Evolutionary conservation across 2,888 invertebrate genomes (phyloP).

Genomic region (Eilema caniola): DNA sequence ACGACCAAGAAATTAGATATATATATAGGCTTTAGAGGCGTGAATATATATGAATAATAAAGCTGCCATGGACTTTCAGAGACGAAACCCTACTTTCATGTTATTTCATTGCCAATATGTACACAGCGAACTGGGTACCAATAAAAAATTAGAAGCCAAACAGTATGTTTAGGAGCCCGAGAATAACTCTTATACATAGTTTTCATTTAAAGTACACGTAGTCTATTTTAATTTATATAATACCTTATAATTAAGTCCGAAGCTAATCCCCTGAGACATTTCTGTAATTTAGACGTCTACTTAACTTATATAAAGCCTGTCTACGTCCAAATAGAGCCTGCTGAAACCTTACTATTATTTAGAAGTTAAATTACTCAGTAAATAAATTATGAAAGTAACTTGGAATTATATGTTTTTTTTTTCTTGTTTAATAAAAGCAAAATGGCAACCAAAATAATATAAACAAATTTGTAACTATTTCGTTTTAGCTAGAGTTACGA

Average conservation of each 20-base stretch:
- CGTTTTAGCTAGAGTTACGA: no score
- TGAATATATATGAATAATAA: no score
- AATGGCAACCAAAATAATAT: not conserved
- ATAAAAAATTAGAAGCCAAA: no score
- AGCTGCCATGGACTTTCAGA: no score
- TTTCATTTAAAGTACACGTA: constrained; percentile 36
- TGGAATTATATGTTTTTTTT: not conserved
- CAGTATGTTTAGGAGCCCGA: no score
- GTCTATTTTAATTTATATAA: constrained; percentile 60
- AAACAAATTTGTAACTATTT: no score
- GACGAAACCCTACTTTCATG: no score
- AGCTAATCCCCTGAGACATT: constrained; percentile 46
- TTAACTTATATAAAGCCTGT: constrained; percentile 29
- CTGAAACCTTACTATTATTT: constrained; percentile 27
- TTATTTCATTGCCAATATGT: no score
- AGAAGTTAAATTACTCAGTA: constrained; percentile 16
- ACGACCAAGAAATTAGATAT: no score
- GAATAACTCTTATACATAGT: not conserved
- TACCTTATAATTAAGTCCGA: constrained; percentile 62
- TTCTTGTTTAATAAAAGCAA: not conserved
- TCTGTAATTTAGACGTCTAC: constrained; percentile 27
- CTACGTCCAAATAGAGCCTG: constrained; percentile 16
- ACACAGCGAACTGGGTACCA: no score
- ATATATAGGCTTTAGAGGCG: no score
- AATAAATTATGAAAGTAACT: not conserved